A percentile compares a stretch with the other conserved stretches of the same genome.
These are phyloP conservation scores for Myotis pilosus DNA, from an alignment of 2,797 vertebrate species.

Conservation along the genomic window DNA sequence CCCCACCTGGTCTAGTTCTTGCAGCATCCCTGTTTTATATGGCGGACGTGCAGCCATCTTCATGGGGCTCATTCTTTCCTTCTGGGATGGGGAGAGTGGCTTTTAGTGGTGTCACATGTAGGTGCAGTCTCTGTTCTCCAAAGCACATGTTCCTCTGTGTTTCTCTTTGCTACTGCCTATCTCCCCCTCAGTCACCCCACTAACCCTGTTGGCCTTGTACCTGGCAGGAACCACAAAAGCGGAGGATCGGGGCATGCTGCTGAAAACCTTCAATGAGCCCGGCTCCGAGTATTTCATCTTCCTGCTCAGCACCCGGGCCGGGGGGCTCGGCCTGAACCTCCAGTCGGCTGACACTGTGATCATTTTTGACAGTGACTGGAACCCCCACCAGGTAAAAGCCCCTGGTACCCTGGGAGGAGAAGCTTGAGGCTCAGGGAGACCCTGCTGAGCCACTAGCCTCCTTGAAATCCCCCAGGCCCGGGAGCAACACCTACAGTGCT, in stretches of 20 bases:
- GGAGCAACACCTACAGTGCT: background rate
- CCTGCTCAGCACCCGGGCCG: conserved; percentile 93
- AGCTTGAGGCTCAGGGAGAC: background rate
- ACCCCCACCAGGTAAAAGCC: conserved; percentile 92
- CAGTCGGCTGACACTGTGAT: conserved; percentile 96
- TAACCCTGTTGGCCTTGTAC: background rate
- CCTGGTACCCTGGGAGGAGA: rapidly evolving
- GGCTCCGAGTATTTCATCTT: conserved; percentile 95
- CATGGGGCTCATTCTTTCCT: background rate
- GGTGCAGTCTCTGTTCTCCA: rapidly evolving
- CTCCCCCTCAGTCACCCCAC: background rate
- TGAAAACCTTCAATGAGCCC: conserved; percentile 95
- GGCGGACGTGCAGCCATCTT: rapidly evolving
- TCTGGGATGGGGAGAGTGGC: background rate
- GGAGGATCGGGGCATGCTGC: conserved; percentile 94
- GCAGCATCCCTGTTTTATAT: rapidly evolving
- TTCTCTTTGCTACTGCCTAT: background rate
- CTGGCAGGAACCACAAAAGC: conserved; percentile 93
- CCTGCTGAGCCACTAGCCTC: rapidly evolving
- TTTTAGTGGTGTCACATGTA: rapidly evolving
- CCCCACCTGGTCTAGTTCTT: rapidly evolving
- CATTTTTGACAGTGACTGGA: conserved; percentile 98
- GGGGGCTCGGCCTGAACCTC: conserved; percentile 94
- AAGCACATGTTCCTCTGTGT: background rate
- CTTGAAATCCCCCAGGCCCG: too few relatives aligned